phyloP scores from a whole-genome alignment of 1,140 invertebrate species.

The Drosophila setifemur region DNA sequence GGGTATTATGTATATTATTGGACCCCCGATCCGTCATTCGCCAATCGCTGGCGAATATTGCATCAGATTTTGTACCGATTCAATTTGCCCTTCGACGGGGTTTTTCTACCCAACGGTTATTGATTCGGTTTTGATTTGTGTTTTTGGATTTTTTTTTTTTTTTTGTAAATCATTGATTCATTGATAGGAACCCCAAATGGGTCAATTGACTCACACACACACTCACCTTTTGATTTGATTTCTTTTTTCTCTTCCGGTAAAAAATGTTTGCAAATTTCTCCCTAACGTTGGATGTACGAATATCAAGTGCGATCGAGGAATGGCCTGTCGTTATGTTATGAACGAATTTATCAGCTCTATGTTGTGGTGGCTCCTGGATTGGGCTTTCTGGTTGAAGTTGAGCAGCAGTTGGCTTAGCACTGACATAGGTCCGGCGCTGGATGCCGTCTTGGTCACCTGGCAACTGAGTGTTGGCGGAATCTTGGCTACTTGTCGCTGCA shows the following conservation, averaged over 20 bases:
- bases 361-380: slow-evolving; percentile 68
- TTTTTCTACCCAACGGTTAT: too few relatives aligned
- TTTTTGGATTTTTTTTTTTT: slow-evolving; percentile 4
- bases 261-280: slow-evolving; percentile 77
- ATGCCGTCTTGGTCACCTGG: slow-evolving; percentile 73
- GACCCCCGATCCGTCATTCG: slow-evolving; percentile 20
- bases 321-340: slow-evolving; percentile 74
- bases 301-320: slow-evolving; percentile 15
- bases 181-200: background rate
- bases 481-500: slow-evolving; percentile 54
- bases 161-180: background rate
- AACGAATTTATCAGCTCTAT: slow-evolving; percentile 80
- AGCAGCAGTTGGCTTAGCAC: slow-evolving; percentile 71
- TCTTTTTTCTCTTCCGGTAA: slow-evolving; percentile 81
- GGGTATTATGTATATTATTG: slow-evolving; percentile 36
- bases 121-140: slow-evolving; percentile 1
- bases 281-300: slow-evolving; percentile 46
- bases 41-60: slow-evolving; percentile 57
- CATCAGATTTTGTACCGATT: slow-evolving; percentile 56
- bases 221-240: slow-evolving; percentile 77
- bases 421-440: slow-evolving; percentile 76
- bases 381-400: slow-evolving; percentile 77
- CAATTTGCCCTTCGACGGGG: slow-evolving; percentile 56
- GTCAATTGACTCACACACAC: background rate
- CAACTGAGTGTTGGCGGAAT: slow-evolving; percentile 69